These are phyloP conservation scores for Glomeris marginata DNA, from an alignment of 2,888 invertebrate genomes.

Conservation along the genomic window DNA sequence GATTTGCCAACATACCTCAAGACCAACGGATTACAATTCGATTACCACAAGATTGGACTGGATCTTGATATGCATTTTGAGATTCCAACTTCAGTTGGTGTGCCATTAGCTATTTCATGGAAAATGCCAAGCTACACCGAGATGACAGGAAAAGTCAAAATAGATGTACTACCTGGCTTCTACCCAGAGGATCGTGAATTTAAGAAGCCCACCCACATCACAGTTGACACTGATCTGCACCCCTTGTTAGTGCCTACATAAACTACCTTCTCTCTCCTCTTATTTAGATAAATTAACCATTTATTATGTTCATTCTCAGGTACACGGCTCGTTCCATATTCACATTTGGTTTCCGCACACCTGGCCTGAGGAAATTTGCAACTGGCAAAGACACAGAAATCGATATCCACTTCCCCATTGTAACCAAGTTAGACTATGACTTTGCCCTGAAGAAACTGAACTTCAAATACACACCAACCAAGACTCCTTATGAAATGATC, in stretches of 20 bases:
- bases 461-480: slow-evolving; percentile 8
- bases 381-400: slow-evolving; percentile 7
- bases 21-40: slow-evolving; percentile 3
- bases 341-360: slow-evolving; percentile 4
- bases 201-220: slow-evolving; percentile 15
- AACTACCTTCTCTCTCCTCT: background rate
- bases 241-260: slow-evolving; percentile 15
- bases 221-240: slow-evolving; percentile 15
- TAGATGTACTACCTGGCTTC: slow-evolving; percentile 17
- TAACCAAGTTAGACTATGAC: slow-evolving; percentile 4
- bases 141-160: slow-evolving; percentile 13
- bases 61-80: slow-evolving; percentile 12
- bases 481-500: slow-evolving; percentile 10
- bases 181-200: slow-evolving; percentile 17
- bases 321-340: background rate
- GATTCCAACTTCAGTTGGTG: slow-evolving; percentile 20
- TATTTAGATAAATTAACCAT: background rate
- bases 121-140: slow-evolving; percentile 12
- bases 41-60: slow-evolving; percentile 3
- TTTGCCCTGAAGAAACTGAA: slow-evolving; percentile 5
- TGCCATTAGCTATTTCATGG: too few relatives aligned
- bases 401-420: slow-evolving; percentile 7
- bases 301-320: slow-evolving; percentile 1
- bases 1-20: slow-evolving; percentile 5
- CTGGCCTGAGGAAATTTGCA: slow-evolving; percentile 3